These are phyloP conservation scores for Ammodytes dubius DNA, from an alignment of 2,113 vertebrate genomes.

Conservation along the genomic window DNA sequence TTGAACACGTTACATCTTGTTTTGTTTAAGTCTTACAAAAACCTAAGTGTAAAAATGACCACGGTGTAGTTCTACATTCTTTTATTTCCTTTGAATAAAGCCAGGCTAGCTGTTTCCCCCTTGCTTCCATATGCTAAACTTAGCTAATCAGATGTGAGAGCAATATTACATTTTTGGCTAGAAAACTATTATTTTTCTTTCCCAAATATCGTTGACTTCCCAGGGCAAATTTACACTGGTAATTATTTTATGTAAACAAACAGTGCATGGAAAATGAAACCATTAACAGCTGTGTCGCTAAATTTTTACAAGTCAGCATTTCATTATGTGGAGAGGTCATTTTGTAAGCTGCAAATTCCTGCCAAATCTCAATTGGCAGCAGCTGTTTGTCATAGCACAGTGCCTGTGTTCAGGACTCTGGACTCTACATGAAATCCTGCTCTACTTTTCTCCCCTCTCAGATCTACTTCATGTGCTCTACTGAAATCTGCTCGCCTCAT, in stretches of 20 bases:
- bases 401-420: slow-evolving; percentile 5
- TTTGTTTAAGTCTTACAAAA: not conserved
- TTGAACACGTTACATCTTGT: too few species aligned
- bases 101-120: not conserved
- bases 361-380: slow-evolving; percentile 50
- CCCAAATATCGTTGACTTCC: not conserved
- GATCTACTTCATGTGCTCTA: slow-evolving; percentile 88
- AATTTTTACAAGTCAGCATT: slow-evolving; percentile 43
- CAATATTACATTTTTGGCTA: not conserved
- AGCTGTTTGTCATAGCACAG: slow-evolving; percentile 38
- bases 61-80: not conserved
- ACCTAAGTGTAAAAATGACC: not conserved
- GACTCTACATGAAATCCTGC: slow-evolving; percentile 15
- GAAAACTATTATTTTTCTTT: not conserved
- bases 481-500: slow-evolving; percentile 83
- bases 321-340: slow-evolving; percentile 45
- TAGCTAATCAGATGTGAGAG: not conserved
- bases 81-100: not conserved
- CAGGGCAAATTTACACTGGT: not conserved
- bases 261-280: slow-evolving; percentile 13
- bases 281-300: slow-evolving; percentile 25
- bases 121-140: not conserved
- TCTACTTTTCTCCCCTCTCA: slow-evolving; percentile 48
- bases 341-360: slow-evolving; percentile 44
- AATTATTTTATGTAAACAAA: not conserved